phyloP scores from a whole-genome alignment of 2,113 vertebrate species.

The Delphinus delphis region DNA sequence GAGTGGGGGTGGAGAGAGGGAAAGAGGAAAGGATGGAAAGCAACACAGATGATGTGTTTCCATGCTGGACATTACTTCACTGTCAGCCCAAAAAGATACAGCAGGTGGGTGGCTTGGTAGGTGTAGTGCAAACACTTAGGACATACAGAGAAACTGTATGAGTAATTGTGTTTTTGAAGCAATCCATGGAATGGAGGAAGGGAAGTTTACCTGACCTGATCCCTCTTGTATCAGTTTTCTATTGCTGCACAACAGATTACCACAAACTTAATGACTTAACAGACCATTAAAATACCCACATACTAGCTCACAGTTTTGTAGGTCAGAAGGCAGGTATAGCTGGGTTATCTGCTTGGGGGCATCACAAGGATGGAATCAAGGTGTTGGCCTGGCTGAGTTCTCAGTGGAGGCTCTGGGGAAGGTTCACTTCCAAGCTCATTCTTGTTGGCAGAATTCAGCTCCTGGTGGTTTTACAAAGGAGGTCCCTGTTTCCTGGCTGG shows the following conservation, averaged over 20 bases:
- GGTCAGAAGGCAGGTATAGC: background rate
- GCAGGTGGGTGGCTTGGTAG: background rate
- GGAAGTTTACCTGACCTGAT: background rate
- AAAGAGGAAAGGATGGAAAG: background rate
- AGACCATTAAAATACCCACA: background rate
- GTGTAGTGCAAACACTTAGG: background rate
- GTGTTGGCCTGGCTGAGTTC: background rate
- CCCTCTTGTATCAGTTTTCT: background rate
- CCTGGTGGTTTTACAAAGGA: background rate
- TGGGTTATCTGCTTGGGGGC: background rate
- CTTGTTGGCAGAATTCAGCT: background rate
- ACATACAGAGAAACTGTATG: background rate
- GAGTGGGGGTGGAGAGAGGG: background rate
- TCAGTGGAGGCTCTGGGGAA: background rate
- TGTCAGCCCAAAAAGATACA: background rate
- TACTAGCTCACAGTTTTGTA: background rate
- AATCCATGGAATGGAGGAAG: background rate
- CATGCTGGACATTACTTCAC: background rate
- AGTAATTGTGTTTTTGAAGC: background rate
- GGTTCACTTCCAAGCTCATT: background rate
- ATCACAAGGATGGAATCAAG: background rate
- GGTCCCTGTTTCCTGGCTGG: background rate
- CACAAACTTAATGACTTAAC: background rate
- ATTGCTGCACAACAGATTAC: background rate
- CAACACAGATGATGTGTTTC: background rate